Evolutionary conservation across 2,797 vertebrate genomes (phyloP).

Genomic region (Xenops minutus): DNA sequence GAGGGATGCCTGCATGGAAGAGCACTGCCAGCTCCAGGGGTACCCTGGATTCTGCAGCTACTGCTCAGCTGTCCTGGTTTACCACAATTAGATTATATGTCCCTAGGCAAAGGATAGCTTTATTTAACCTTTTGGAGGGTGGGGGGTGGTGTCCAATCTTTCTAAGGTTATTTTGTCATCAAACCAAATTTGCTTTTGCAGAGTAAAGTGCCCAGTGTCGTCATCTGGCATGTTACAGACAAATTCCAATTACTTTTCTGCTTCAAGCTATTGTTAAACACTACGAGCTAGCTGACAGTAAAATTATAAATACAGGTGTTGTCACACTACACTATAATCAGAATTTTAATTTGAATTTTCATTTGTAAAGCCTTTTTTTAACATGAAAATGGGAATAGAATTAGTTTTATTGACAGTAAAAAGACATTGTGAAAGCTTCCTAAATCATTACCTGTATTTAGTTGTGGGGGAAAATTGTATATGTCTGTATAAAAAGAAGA

Average conservation of each 20-base stretch:
- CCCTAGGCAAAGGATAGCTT: neutral
- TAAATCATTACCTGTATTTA: constrained; percentile 86
- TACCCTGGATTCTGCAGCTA: neutral
- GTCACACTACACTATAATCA: constrained; percentile 88
- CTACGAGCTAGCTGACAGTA: constrained; percentile 85
- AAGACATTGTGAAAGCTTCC: constrained; percentile 86
- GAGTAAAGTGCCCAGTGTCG: constrained; percentile 74
- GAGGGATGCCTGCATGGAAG: neutral
- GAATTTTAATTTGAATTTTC: constrained; percentile 89
- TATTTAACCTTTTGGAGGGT: constrained; percentile 26
- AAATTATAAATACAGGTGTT: constrained; percentile 90
- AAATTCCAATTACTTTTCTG: constrained; percentile 86
- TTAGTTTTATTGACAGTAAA: constrained; percentile 88
- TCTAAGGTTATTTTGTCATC: constrained; percentile 79
- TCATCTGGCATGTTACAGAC: constrained; percentile 84
- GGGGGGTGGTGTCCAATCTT: neutral
- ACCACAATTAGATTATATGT: neutral
- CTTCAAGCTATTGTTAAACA: constrained; percentile 86
- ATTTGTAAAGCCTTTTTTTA: constrained; percentile 83
- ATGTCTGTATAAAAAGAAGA: constrained; percentile 82
- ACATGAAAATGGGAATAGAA: constrained; percentile 83
- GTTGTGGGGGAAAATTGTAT: constrained; percentile 76
- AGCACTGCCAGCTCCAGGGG: neutral
- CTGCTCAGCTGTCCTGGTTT: neutral
- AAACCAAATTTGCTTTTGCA: constrained; percentile 76